Evolutionary conservation across 2,113 vertebrate genomes (phyloP).

Genomic region (Gobio gobio): DNA sequence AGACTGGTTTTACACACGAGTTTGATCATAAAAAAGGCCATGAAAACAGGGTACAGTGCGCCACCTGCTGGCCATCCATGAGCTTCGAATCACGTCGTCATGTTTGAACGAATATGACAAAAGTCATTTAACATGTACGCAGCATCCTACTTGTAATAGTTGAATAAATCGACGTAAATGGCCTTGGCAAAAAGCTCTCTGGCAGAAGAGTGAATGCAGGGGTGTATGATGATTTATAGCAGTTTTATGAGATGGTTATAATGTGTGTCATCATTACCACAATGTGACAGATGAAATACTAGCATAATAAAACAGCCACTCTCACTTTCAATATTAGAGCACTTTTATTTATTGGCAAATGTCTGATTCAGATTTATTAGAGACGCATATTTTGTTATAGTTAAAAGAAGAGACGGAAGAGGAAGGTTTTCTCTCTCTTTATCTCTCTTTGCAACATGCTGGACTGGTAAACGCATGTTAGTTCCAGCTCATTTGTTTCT

Average conservation of each 20-base stretch:
- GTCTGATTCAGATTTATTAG: slow-evolving; percentile 24
- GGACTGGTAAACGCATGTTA: slow-evolving; percentile 2
- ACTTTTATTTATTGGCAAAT: slow-evolving; percentile 37
- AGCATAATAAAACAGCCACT: slow-evolving; percentile 30
- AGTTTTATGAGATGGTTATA: slow-evolving; percentile 37
- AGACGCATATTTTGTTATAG: background rate
- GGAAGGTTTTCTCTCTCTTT: background rate
- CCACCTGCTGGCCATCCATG: slow-evolving; percentile 38
- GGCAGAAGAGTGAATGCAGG: slow-evolving; percentile 5
- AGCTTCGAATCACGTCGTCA: background rate
- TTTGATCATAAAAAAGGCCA: no score
- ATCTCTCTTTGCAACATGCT: background rate
- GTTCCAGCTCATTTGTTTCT: slow-evolving; percentile 59
- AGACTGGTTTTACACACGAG: slow-evolving; percentile 3
- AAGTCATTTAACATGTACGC: background rate
- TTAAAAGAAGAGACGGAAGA: background rate
- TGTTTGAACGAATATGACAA: background rate
- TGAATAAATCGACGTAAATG: background rate
- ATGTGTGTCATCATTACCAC: slow-evolving; percentile 37
- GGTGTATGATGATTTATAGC: slow-evolving; percentile 8
- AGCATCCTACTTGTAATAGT: slow-evolving; percentile 8
- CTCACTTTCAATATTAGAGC: slow-evolving; percentile 27
- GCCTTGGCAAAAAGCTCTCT: slow-evolving; percentile 1
- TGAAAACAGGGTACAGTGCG: background rate
- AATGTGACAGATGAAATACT: slow-evolving; percentile 35